These are phyloP conservation scores for Agrilus planipennis DNA, from an alignment of 1,140 invertebrate genomes.

Conservation along the genomic window DNA sequence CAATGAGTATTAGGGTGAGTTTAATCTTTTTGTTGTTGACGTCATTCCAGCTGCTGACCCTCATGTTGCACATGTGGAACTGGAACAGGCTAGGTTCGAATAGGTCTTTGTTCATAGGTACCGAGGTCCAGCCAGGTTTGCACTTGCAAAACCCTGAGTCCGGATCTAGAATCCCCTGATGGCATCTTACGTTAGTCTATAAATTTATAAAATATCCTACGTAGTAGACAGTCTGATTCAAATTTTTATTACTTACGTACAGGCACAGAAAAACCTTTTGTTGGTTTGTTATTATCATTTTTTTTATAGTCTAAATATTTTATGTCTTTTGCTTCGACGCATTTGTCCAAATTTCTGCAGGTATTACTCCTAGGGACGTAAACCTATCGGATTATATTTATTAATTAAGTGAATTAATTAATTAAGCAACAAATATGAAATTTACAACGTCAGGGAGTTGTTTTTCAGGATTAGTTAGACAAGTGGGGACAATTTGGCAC, in stretches of 20 bases:
- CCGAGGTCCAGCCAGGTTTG: slow-evolving; percentile 23
- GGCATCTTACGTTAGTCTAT: slow-evolving; percentile 20
- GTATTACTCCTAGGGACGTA: slow-evolving; percentile 8
- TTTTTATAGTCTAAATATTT: slow-evolving; percentile 6
- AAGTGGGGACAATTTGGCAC: slow-evolving; percentile 34
- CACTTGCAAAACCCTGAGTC: slow-evolving; percentile 23
- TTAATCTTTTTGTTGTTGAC: slow-evolving; percentile 4
- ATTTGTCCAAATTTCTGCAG: slow-evolving; percentile 8
- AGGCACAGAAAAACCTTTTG: too few relatives aligned
- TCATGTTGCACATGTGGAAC: slow-evolving; percentile 29
- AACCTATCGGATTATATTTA: too few relatives aligned
- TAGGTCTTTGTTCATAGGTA: slow-evolving; percentile 12
- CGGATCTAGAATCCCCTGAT: slow-evolving; percentile 22
- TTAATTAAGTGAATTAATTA: too few relatives aligned
- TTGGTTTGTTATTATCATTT: too few relatives aligned
- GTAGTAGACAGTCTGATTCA: not conserved
- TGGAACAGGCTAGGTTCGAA: slow-evolving; percentile 15
- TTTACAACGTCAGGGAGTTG: slow-evolving; percentile 22
- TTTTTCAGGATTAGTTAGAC: slow-evolving; percentile 17
- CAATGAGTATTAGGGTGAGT: slow-evolving; percentile 5
- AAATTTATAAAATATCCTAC: not conserved
- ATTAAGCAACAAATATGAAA: too few relatives aligned
- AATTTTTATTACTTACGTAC: too few relatives aligned
- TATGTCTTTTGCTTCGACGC: slow-evolving; percentile 2
- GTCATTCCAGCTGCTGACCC: slow-evolving; percentile 17